Evolutionary conservation across 1,140 invertebrate genomes (phyloP).

Genomic region (Asbolus verrucosus): DNA sequence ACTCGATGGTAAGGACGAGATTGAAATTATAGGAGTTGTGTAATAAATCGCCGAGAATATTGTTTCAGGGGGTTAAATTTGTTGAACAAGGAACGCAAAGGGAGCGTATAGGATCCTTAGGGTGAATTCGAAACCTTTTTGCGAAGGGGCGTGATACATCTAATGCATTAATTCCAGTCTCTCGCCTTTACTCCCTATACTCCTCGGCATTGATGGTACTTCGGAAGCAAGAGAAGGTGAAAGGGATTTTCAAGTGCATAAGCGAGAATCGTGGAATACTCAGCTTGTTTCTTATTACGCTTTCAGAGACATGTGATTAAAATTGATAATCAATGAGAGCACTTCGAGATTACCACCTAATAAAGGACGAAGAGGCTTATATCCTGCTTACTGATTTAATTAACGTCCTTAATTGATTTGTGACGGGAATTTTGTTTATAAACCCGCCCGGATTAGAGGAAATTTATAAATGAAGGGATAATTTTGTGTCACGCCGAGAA

Average conservation of each 20-base stretch:
- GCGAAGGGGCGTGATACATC: conserved; percentile 37
- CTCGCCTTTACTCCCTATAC: conserved; percentile 29
- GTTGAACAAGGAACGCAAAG: conserved; percentile 34
- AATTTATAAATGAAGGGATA: conserved; percentile 1
- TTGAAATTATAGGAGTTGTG: conserved; percentile 39
- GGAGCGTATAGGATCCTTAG: conserved; percentile 35
- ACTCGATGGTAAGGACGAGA: conserved; percentile 31
- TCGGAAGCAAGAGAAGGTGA: conserved; percentile 38
- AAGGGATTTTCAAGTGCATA: conserved; percentile 38
- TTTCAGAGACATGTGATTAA: conserved; percentile 21
- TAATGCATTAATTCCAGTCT: conserved; percentile 39
- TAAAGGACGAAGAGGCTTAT: conserved; percentile 6
- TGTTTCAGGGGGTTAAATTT: conserved; percentile 35
- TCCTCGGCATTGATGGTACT: conserved; percentile 35
- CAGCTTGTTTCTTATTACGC: conserved; percentile 32
- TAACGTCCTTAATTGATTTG: conserved; percentile 21
- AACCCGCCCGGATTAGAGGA: not conserved
- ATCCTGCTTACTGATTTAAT: conserved; percentile 23
- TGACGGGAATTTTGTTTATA: conserved; percentile 27
- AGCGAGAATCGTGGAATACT: conserved; percentile 8
- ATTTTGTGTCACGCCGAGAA: not conserved
- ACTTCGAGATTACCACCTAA: conserved; percentile 20
- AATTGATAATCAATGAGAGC: conserved; percentile 38
- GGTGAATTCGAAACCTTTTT: conserved; percentile 39
- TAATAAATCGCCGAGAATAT: conserved; percentile 36